Percentiles rank a stretch among this genome's conserved stretches.
Evolutionary conservation across 2,113 vertebrate species (phyloP).

Genomic region (Lepus timidus): DNA sequence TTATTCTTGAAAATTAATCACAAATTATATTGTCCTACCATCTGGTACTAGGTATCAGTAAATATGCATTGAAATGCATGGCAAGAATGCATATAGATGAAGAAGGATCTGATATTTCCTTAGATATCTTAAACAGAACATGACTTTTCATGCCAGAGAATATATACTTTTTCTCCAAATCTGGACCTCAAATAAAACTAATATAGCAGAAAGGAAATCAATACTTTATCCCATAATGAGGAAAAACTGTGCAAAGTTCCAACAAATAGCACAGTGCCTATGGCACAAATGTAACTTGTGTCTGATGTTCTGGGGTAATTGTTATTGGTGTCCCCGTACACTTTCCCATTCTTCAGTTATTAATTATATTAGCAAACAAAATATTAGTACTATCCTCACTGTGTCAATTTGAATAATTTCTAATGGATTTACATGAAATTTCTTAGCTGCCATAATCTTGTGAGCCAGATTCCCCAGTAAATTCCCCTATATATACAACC

Average conservation of each 20-base stretch:
- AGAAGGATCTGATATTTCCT: not conserved
- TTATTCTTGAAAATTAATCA: not conserved
- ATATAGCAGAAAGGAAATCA: not conserved
- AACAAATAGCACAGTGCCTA: not conserved
- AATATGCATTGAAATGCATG: not conserved
- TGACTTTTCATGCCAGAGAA: not conserved
- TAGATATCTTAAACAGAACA: not conserved
- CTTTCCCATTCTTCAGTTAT: not conserved
- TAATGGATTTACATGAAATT: too few relatives aligned
- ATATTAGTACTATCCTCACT: not conserved
- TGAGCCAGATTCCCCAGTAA: too few relatives aligned
- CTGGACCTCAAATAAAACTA: not conserved
- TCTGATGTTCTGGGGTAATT: not conserved
- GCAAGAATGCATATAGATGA: not conserved
- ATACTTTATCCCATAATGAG: not conserved
- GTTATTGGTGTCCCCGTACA: not conserved
- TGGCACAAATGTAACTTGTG: not conserved
- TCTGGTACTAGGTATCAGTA: not conserved
- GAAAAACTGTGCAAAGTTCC: not conserved
- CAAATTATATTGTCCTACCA: not conserved
- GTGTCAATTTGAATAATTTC: not conserved
- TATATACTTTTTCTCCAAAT: not conserved
- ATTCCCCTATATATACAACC: too few relatives aligned
- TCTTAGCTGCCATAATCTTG: too few relatives aligned
- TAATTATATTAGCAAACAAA: not conserved